A percentile compares a stretch with the other conserved stretches of the same genome.
phyloP scores from a whole-genome alignment of 30 jellyfish, hydroid and myxozoan species.

The Pelagia noctiluca region DNA sequence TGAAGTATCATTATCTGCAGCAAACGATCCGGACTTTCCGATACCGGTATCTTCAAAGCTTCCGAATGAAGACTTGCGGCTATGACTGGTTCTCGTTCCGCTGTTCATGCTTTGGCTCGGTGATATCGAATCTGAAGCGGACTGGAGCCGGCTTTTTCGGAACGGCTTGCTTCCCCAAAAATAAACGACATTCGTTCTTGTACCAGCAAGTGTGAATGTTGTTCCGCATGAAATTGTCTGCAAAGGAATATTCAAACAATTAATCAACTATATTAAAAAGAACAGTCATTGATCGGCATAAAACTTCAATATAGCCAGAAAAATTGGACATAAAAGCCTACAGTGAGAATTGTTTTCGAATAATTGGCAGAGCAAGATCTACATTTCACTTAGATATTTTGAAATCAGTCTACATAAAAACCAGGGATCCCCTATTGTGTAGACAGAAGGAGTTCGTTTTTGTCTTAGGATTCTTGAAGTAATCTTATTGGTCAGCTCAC shows the following conservation, averaged over 20 bases:
- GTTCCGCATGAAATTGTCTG: slow-evolving; percentile 83
- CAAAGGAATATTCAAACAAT: too few species aligned
- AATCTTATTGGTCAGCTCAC: too few species aligned
- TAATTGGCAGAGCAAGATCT: too few species aligned
- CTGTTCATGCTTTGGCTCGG: slow-evolving; percentile 70
- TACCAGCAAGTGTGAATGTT: slow-evolving; percentile 82
- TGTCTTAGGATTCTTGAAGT: too few species aligned
- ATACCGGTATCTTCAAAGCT: slow-evolving; percentile 64
- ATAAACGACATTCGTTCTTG: slow-evolving; percentile 66
- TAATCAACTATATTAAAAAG: neutral
- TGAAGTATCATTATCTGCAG: neutral
- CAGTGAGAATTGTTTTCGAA: too few species aligned
- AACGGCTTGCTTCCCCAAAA: slow-evolving; percentile 95
- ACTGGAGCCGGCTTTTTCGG: slow-evolving; percentile 48
- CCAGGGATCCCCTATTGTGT: too few species aligned
- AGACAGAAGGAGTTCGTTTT: too few species aligned
- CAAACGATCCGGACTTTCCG: slow-evolving; percentile 42
- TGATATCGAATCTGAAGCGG: slow-evolving; percentile 60
- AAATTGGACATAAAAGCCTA: too few species aligned
- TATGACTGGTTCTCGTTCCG: slow-evolving; percentile 37
- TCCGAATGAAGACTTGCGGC: slow-evolving; percentile 65
- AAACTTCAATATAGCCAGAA: too few species aligned
- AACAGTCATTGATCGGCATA: too few species aligned
- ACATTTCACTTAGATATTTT: too few species aligned
- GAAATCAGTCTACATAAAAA: too few species aligned